Evolutionary conservation across 1,140 invertebrate species (phyloP).

Genomic region (Drosophila seguyi): DNA sequence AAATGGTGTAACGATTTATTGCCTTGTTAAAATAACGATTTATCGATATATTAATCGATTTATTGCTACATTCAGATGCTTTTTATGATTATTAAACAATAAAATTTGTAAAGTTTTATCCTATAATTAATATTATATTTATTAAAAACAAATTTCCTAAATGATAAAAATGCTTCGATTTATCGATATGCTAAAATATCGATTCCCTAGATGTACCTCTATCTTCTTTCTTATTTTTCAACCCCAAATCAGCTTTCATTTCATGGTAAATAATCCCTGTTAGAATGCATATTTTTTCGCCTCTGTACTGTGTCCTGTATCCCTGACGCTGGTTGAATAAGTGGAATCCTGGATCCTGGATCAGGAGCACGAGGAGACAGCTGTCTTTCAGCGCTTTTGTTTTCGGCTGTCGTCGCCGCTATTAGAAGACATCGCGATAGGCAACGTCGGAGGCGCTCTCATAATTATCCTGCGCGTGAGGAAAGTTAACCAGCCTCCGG

Average conservation of each 20-base stretch:
- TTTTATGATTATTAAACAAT: neutral
- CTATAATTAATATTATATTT: too few relatives aligned
- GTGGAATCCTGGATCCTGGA: neutral
- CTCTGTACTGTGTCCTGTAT: constrained; percentile 6
- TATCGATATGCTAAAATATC: neutral
- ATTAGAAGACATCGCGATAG: constrained; percentile 64
- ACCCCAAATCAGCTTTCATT: too few relatives aligned
- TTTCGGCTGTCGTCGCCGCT: constrained; percentile 66
- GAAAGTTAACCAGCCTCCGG: constrained; percentile 33
- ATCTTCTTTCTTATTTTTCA: neutral
- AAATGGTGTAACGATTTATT: neutral
- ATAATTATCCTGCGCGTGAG: constrained; percentile 63
- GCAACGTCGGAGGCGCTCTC: constrained; percentile 37
- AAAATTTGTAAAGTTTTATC: too few relatives aligned
- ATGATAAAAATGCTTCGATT: too few relatives aligned
- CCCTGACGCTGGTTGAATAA: neutral
- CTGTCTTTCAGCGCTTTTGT: constrained; percentile 75
- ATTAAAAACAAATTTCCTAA: too few relatives aligned
- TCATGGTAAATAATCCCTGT: neutral
- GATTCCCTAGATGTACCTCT: neutral
- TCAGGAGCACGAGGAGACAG: constrained; percentile 44
- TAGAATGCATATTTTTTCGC: neutral
- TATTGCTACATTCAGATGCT: too few relatives aligned
- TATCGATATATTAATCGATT: neutral
- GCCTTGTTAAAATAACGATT: neutral